Base-by-base conservation (phyloP, 2,113 vertebrate genomes). In the Sterna hirundo region DNA sequence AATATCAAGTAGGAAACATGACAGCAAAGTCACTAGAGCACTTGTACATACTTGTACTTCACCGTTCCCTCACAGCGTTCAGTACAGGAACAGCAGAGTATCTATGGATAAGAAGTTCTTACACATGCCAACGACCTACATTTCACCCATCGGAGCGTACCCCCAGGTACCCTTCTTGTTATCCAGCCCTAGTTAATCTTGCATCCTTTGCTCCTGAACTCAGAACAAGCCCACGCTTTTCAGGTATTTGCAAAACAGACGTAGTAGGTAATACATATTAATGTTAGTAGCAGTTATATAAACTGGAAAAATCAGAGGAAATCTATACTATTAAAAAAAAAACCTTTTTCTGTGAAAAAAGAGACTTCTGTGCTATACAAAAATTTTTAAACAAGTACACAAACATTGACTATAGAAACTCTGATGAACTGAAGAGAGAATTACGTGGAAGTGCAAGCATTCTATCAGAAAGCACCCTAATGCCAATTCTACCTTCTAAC, bases 331-430 rank as follows among this genome's bases (percentile, higher is more conserved):
- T 7, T 22, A 49, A 30, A 34, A 38, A 38, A 38, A 77, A 77
- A 74, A 42, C 1, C 1, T 14, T 58, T 25, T 81, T 57, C 38
- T n/a, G 20, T 1, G 12, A 54, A 17, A 13, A 34, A 3, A 2
- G 17, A 54, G 10, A 15, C 11, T 74, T 49, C 20, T 29, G 10
- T 62, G 17, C 27, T 21, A 8, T 3, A 68, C 2, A 9, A 79
- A 60, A 72, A 66, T 29, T 1, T 11, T 23, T 54, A 27, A 55
- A 66, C 6, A 8, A 69, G 15, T 47, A 81, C 30, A 40, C 7
- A 70, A 46, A 42, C 4, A 82, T 1, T 32, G 22, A 52, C 36
- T 46, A 40, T 2, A 69, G 40, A 72, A 86, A 52, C 10, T 27
- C 30, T 10, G 8, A 47, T 12, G 19, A 77, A 46, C 34, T 55